phyloP scores from a whole-genome alignment of 1,140 invertebrate genomes.

The Oscheius sp. region DNA sequence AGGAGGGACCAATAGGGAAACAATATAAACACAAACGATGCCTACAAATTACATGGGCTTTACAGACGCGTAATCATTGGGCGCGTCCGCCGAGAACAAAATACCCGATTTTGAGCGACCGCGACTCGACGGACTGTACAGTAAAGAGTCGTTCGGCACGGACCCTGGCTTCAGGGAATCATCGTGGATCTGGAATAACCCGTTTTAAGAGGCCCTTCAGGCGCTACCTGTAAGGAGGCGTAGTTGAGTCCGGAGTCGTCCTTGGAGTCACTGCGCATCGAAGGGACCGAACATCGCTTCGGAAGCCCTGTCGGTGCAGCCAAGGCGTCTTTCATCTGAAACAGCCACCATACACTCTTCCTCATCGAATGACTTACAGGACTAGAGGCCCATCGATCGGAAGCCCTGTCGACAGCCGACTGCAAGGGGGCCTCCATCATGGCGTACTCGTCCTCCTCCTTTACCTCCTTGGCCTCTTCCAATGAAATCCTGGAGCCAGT shows the following conservation, averaged over 20 bases:
- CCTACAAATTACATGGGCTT: neutral
- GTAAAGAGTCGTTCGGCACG: neutral
- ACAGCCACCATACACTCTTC: neutral
- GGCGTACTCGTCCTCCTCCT: neutral
- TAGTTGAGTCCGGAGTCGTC: neutral
- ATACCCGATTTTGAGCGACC: neutral
- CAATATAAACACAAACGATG: no score
- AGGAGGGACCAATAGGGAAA: no score
- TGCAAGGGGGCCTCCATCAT: neutral
- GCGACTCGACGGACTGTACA: neutral
- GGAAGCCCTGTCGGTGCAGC: neutral
- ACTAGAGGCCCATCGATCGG: neutral
- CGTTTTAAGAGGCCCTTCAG: neutral
- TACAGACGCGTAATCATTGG: neutral
- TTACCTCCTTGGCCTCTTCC: neutral
- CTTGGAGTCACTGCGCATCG: constrained; percentile 2
- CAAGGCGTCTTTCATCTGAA: neutral
- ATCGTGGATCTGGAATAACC: neutral
- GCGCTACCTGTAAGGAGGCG: neutral
- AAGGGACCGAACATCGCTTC: neutral
- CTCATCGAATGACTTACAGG: neutral
- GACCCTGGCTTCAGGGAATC: neutral
- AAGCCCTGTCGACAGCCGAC: neutral
- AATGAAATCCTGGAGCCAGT: neutral
- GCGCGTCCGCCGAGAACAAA: neutral